Base-by-base conservation (phyloP, 1,140 invertebrate species). In the Sinella curviseta region DNA sequence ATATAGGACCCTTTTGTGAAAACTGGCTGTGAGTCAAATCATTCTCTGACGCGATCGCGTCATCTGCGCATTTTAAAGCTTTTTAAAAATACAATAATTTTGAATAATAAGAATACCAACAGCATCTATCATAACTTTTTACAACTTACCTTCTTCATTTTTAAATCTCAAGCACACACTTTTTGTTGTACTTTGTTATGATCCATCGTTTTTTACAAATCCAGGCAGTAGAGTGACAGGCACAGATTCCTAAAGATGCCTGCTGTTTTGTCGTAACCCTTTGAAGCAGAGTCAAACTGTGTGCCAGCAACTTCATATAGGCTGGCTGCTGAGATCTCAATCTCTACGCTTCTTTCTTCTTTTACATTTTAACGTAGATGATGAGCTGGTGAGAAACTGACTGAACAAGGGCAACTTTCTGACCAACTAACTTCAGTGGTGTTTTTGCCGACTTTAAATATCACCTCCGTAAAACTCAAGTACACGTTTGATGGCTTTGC, bases 261-360 rank as follows among this genome's bases (percentile, higher is more conserved):
- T 65, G 57, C 57, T 65, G 57, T 12, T 65, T 48, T 65, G 57
- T 14, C 57, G 57, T 65, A 65, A 65, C 57, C 57, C 57, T 65
- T 65, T 65, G 57, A 65, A 65, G 57, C 26, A n/a, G 57, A 4
- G 8, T 65, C 57, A 65, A 14, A 65, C 57, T 65, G 57, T 65
- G 57, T 17, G 4, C 26, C 57, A 65, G 57, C 26, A 65, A 65
- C 16, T 16, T n/a, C 16, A 65, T 8, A 16, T 65, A n/a, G 57
- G 24, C 39, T 48, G 20, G 8, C 20, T 48, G 8, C 20, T n/a
- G 57, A 65, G 57, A 65, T 65, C 16, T 65, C 26, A 65, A 65
- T 65, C 57, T 65, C 26, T 65, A 12, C 14, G 57, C 26, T 65
- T 14, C 26, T 26, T 65, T 65, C 24, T 26, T 8, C 24, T n/a